Base-by-base conservation (phyloP, 2,797 vertebrate genomes). In the Cirrhinus mrigala region DNA sequence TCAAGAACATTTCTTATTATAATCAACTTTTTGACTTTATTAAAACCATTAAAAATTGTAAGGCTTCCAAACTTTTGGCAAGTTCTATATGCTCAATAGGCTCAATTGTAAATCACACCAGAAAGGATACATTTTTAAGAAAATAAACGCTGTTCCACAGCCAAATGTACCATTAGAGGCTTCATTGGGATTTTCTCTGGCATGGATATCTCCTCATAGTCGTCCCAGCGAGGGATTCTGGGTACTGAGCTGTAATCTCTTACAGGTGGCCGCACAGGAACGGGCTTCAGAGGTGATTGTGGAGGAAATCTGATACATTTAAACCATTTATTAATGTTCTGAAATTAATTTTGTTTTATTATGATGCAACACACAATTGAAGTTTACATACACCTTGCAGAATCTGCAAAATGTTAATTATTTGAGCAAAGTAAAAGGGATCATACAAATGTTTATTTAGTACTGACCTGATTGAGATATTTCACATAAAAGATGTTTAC, bases 231-330 rank as follows among this genome's bases (percentile, higher is more conserved):
- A 83, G 97, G 97, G 86, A 98, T 96, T 90, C 95, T 97, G 89
- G 98, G 95, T 88, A 96, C 88, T 87, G 96, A 94, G 77, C 90
- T 90, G 90, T 84, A 84, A 37, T 93, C 91, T 62, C 78, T 94
- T 81, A 92, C 87, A 7, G 90, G 87, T 70, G 91, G 88, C 82
- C 93, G 96, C 89, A 95, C 94, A 87, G 97, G 98, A 82, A 98
- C 95, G 44, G 96, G 97, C 86, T 97, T 99, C 85, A 99, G 90
- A 0, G 98, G 98, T 16, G 98, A 99, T 22, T 94, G 94, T 84
- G 94, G 95, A 90, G 98, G 98, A 94, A 97, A 97, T 87, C 96
- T 97, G 91, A 40, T 69, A 62, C 14, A 50, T 48, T 22, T 52
- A 50, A 44, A 44, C 29, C 24, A 60, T 50, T 62, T 71, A 69